These are phyloP conservation scores for Athalia circularis DNA, from an alignment of 2,888 invertebrate species.

Conservation along the genomic window DNA sequence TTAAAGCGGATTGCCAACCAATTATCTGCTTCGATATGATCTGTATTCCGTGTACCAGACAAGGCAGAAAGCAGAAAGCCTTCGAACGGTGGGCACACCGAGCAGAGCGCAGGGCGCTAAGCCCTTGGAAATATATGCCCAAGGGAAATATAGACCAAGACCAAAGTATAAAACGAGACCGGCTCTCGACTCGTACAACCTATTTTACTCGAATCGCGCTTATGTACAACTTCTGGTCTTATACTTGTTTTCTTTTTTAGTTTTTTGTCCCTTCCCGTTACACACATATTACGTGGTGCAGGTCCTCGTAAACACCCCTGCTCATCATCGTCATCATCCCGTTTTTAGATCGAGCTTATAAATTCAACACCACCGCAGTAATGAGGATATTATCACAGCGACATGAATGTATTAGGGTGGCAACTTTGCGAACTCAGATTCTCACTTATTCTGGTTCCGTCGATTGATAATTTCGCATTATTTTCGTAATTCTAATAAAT, in stretches of 20 bases:
- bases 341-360: not conserved
- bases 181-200: constrained; percentile 16
- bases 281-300: too few species aligned
- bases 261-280: too few species aligned
- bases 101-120: constrained; percentile 29
- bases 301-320: not conserved
- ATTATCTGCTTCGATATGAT: constrained; percentile 72
- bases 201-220: constrained; percentile 12
- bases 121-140: constrained; percentile 43
- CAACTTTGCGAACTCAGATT: too few species aligned
- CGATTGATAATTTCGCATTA: too few species aligned
- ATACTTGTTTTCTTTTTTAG: too few species aligned
- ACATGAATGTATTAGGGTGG: too few species aligned
- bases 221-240: too few species aligned
- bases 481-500: too few species aligned
- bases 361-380: too few species aligned
- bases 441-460: too few species aligned
- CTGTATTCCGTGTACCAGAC: constrained; percentile 51
- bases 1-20: constrained; percentile 69
- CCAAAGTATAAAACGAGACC: constrained; percentile 37
- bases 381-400: too few species aligned
- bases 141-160: constrained; percentile 43
- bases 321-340: not conserved
- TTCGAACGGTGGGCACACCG: constrained; percentile 13
- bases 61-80: constrained; percentile 15